phyloP scores from a whole-genome alignment of 2,797 vertebrate genomes.

The Sebastes iracundus region DNA sequence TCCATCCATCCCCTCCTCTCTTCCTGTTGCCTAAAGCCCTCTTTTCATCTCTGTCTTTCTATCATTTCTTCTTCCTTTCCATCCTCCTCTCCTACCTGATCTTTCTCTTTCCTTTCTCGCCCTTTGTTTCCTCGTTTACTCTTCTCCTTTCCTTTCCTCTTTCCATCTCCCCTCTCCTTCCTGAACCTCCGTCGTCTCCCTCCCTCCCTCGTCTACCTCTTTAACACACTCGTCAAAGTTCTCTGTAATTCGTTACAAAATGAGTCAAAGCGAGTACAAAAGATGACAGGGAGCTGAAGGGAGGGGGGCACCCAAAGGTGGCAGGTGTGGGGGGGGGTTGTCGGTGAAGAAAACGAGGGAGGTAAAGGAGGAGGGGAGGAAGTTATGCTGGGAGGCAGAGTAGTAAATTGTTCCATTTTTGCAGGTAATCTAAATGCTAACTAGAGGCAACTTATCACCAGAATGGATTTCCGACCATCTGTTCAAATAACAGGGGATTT shows the following conservation, averaged over 20 bases:
- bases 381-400: constrained; percentile 99
- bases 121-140: not conserved
- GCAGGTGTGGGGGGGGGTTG: constrained; percentile 37
- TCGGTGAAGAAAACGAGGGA: constrained; percentile 43
- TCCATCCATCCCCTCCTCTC: not conserved
- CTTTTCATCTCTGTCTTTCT: not conserved
- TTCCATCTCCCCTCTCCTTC: too few relatives aligned
- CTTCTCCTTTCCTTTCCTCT: not conserved
- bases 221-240: constrained; percentile 69
- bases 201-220: not conserved
- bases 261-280: constrained; percentile 46
- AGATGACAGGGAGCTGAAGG: constrained; percentile 39
- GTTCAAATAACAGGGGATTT: constrained; percentile 99
- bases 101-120: not conserved
- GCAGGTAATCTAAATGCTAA: constrained; percentile 99
- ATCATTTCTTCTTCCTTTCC: not conserved
- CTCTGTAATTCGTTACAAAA: constrained; percentile 54
- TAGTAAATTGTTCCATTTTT: constrained; percentile 99
- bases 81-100: not conserved
- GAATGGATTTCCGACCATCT: constrained; percentile 99
- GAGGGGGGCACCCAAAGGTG: constrained; percentile 42
- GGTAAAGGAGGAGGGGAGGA: constrained; percentile 64
- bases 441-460: constrained; percentile 99
- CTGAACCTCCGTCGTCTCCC: not conserved
- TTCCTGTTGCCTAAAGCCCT: not conserved